Conservation (phyloP, 2,888 invertebrate genomes). For the Athripsodes cinereus region DNA sequence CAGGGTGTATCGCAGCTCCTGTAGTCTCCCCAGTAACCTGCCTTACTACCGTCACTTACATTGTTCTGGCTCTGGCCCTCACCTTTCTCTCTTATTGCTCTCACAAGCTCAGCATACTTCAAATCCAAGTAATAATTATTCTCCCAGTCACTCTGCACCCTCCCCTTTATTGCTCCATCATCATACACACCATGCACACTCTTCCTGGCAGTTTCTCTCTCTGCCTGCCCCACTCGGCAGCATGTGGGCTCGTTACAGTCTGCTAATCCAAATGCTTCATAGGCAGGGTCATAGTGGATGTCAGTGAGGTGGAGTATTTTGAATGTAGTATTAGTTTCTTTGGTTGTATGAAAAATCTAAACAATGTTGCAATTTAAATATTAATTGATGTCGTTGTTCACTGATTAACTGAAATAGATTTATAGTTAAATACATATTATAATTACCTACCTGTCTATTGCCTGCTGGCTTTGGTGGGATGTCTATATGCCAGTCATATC, state of each 20-base stretch:
- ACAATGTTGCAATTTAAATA: no score
- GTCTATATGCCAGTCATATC: constrained; percentile 49
- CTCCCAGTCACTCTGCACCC: constrained; percentile 31
- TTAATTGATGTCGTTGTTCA: no score
- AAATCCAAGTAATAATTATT: constrained; percentile 31
- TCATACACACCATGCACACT: constrained; percentile 32
- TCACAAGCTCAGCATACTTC: constrained; percentile 18
- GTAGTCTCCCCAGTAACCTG: constrained; percentile 80
- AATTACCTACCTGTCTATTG: no score
- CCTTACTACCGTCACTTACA: constrained; percentile 34
- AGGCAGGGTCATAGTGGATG: constrained; percentile 72
- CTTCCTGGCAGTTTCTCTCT: constrained; percentile 10
- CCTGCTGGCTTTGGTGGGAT: constrained; percentile 31
- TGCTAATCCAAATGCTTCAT: constrained; percentile 60
- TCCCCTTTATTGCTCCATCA: constrained; percentile 33
- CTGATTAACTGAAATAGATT: no score
- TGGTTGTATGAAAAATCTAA: no score
- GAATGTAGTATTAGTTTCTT: constrained; percentile 27
- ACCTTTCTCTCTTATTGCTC: constrained; percentile 26
- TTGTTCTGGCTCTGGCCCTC: constrained; percentile 9
- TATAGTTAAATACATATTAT: no score
- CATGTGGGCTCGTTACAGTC: constrained; percentile 72
- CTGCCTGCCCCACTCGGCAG: constrained; percentile 59
- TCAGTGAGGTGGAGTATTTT: constrained; percentile 68
- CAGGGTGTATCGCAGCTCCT: constrained; percentile 70